These are phyloP conservation scores for Beroe ovata DNA, from an alignment of 37 sponge, comb jelly and placozoan genomes.

Conservation along the genomic window DNA sequence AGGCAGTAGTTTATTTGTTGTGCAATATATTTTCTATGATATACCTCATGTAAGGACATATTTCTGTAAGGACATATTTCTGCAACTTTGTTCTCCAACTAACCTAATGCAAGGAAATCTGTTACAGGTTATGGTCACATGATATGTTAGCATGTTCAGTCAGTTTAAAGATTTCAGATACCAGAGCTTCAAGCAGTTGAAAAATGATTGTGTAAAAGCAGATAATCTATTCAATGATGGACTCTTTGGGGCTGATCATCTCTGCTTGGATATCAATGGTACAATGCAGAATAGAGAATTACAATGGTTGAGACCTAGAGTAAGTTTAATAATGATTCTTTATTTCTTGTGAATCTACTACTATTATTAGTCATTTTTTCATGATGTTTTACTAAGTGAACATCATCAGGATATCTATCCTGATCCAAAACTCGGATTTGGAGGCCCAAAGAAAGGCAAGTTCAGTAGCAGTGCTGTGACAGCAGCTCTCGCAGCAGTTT, in stretches of 20 bases:
- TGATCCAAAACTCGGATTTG: conserved; percentile 18
- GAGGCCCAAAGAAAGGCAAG: conserved; percentile 27
- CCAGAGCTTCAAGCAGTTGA: conserved; percentile 50
- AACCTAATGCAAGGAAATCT: no score
- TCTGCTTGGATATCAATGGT: conserved; percentile 66
- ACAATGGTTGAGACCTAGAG: conserved; percentile 38
- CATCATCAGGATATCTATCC: conserved; percentile 55
- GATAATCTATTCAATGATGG: conserved; percentile 63
- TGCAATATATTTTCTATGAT: no score
- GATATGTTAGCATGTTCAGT: conserved; percentile 15
- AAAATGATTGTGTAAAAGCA: conserved; percentile 60
- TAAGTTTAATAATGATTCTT: no score
- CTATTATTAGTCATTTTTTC: no score
- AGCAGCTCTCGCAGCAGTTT: conserved; percentile 31
- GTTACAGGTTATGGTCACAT: conserved; percentile 65
- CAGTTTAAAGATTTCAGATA: conserved; percentile 49
- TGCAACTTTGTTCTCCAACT: no score
- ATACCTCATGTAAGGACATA: no score
- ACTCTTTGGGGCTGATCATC: conserved; percentile 53
- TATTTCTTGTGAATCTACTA: no score
- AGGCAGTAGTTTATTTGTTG: no score
- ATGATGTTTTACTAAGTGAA: no score
- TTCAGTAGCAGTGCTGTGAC: conserved; percentile 30
- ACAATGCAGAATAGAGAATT: conserved; percentile 38
- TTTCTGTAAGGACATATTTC: no score